Percentiles rank a stretch among this genome's conserved stretches.
Evolutionary conservation across 2,888 invertebrate genomes (phyloP).

Genomic region (Lacanobia wlatinum): DNA sequence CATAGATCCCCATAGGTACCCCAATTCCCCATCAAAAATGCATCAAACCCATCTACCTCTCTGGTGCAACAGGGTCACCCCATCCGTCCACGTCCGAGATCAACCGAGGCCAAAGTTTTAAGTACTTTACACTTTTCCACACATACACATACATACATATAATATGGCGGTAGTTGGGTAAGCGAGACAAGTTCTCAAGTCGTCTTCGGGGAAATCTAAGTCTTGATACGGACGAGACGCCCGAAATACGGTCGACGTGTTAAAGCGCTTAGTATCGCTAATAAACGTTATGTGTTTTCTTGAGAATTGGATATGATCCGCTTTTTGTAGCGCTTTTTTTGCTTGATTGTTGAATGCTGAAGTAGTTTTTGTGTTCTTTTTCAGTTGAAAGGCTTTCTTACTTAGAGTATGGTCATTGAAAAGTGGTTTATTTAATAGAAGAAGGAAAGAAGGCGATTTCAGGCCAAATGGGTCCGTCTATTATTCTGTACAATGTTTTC

Average conservation of each 20-base stretch:
- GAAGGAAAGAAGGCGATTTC: no score
- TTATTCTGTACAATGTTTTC: no score
- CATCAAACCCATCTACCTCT: constrained; percentile 6
- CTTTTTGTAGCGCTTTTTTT: constrained; percentile 11
- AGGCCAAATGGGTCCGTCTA: no score
- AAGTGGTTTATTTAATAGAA: no score
- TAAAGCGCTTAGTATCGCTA: constrained; percentile 47
- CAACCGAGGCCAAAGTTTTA: constrained; percentile 54
- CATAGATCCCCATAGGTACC: background rate
- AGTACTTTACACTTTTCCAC: constrained; percentile 61
- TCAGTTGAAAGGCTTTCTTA: background rate
- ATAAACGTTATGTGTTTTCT: constrained; percentile 50
- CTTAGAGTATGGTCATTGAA: no score
- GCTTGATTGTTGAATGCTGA: background rate
- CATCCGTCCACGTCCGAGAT: constrained; percentile 40
- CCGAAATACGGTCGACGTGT: constrained; percentile 50
- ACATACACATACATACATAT: constrained; percentile 40
- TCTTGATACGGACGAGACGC: constrained; percentile 44
- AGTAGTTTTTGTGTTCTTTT: background rate
- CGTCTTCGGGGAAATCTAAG: constrained; percentile 66
- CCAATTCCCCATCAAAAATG: constrained; percentile 32
- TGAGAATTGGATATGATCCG: constrained; percentile 29
- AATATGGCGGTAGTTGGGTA: constrained; percentile 31
- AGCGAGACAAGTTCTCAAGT: constrained; percentile 54
- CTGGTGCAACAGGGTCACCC: constrained; percentile 18